Conservation (phyloP, 2,113 vertebrate species). For the Callionymus lyra region DNA sequence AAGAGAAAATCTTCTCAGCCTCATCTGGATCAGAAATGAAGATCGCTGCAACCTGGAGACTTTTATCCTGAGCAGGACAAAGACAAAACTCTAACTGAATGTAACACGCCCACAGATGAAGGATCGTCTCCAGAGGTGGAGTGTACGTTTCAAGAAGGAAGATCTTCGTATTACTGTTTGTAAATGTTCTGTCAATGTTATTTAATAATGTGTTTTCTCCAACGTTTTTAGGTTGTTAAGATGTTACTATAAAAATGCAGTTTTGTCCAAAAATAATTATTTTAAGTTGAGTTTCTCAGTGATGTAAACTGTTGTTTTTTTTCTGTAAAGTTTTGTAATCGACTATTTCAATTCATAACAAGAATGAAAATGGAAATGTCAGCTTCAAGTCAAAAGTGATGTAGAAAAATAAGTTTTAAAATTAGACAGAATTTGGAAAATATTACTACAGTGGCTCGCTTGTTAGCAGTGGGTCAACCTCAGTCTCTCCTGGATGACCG, state of each 20-base stretch:
- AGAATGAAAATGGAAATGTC: too few species aligned
- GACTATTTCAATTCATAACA: background rate
- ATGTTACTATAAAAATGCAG: too few species aligned
- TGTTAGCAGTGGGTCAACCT: too few species aligned
- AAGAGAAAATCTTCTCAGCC: background rate
- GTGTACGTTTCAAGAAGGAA: slow-evolving; percentile 4
- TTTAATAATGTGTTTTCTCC: slow-evolving; percentile 27
- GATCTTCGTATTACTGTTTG: slow-evolving; percentile 8
- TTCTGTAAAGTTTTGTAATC: slow-evolving; percentile 21
- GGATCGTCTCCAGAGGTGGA: background rate
- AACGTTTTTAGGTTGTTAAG: slow-evolving; percentile 26
- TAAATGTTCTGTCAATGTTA: slow-evolving; percentile 42
- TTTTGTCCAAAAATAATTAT: slow-evolving; percentile 18
- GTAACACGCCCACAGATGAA: too few species aligned
- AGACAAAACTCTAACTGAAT: too few species aligned
- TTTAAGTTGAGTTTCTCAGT: slow-evolving; percentile 20
- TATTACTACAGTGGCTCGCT: too few species aligned
- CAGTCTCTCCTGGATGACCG: too few species aligned
- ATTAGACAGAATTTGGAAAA: too few species aligned
- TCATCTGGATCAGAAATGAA: background rate
- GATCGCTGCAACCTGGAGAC: too few species aligned
- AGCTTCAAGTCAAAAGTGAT: too few species aligned
- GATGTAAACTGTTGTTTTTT: slow-evolving; percentile 28
- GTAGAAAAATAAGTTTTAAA: too few species aligned
- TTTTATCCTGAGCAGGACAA: too few species aligned